phyloP scores from a whole-genome alignment of 2,888 invertebrate species.

The Xestia xanthographa region DNA sequence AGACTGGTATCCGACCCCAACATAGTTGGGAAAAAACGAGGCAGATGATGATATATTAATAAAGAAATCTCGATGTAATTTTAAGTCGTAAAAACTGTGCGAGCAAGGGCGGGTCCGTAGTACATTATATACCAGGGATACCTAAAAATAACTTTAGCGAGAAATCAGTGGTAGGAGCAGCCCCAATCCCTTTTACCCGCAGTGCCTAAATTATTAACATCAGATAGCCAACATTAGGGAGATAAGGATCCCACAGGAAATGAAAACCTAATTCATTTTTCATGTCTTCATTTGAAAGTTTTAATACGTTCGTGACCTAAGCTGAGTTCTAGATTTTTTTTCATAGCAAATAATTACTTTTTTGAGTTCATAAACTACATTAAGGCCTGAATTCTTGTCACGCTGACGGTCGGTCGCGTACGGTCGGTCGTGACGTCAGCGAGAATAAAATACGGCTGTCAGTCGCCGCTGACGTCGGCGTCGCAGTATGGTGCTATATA shows the following conservation, averaged over 20 bases:
- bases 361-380: not conserved
- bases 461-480: no score
- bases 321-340: constrained; percentile 68
- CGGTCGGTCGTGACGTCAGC: no score
- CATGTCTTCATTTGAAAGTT: constrained; percentile 80
- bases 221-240: constrained; percentile 61
- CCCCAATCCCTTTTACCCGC: constrained; percentile 50
- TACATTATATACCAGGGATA: constrained; percentile 19
- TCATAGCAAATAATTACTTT: constrained; percentile 32
- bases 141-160: constrained; percentile 49
- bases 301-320: constrained; percentile 78
- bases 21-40: not conserved
- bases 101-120: not conserved
- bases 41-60: not conserved
- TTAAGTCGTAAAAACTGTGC: no score
- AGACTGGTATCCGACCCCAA: not conserved
- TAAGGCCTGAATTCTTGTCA: not conserved
- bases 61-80: not conserved
- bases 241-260: constrained; percentile 65
- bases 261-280: constrained; percentile 81
- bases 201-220: constrained; percentile 72
- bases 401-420: no score
- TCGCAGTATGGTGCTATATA: no score
- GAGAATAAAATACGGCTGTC: no score
- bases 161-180: constrained; percentile 47